phyloP scores from a whole-genome alignment of 2,113 vertebrate genomes.

The Diphyllodes magnificus region DNA sequence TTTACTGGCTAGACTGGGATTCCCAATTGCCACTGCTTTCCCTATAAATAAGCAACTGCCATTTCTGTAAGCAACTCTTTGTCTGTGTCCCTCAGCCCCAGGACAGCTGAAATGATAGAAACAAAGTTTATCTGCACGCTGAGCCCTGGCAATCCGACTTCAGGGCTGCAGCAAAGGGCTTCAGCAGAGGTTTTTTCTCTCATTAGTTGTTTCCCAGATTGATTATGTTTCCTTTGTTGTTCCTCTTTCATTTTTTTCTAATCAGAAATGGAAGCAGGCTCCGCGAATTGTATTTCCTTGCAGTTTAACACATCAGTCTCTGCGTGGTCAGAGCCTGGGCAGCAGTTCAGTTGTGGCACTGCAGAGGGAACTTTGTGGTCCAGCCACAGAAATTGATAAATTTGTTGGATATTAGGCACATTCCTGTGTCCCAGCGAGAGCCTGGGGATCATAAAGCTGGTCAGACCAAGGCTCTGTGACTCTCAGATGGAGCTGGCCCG shows the following conservation, averaged over 20 bases:
- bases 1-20: conserved; percentile 28
- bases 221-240: background rate
- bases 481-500: background rate
- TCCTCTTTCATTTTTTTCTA: background rate
- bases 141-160: background rate
- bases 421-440: background rate
- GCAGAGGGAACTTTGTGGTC: background rate
- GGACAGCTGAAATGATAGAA: background rate
- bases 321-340: background rate
- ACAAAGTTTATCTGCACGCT: background rate
- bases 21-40: background rate
- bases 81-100: background rate
- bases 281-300: background rate
- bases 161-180: background rate
- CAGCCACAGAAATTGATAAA: background rate
- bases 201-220: background rate
- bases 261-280: background rate
- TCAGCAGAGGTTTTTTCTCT: background rate
- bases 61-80: background rate
- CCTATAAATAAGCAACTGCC: conserved; percentile 18
- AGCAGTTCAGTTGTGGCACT: background rate
- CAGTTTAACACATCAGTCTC: background rate
- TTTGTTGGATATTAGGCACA: background rate
- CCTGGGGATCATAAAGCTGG: background rate
- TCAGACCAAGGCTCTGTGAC: background rate